These are phyloP conservation scores for Tetranychus truncatus DNA, from an alignment of 2,888 invertebrate genomes.

Conservation along the genomic window DNA sequence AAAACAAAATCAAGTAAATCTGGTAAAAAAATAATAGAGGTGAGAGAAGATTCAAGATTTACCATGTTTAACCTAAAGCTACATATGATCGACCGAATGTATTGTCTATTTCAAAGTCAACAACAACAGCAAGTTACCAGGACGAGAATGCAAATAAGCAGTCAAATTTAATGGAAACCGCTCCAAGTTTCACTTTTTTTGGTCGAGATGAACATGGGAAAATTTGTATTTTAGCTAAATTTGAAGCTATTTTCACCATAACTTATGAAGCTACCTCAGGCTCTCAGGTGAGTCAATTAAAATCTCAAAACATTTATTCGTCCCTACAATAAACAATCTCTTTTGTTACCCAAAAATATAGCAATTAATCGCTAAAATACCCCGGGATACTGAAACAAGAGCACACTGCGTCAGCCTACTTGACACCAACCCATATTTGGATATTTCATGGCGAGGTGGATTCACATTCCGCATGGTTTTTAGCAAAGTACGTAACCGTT, in stretches of 20 bases:
- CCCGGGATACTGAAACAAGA: constrained; percentile 21
- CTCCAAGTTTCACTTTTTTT: constrained; percentile 26
- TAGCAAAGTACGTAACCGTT: constrained; percentile 37
- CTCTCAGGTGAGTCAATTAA: constrained; percentile 22
- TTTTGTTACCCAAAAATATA: not conserved
- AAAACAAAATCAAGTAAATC: not conserved
- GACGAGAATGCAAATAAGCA: constrained; percentile 12
- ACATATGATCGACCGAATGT: too few relatives aligned
- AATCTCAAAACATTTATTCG: not conserved
- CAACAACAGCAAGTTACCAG: not conserved
- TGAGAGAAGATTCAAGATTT: too few relatives aligned
- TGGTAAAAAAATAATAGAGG: not conserved
- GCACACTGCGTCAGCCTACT: constrained; percentile 24
- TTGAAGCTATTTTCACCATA: constrained; percentile 26
- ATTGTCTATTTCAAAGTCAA: not conserved
- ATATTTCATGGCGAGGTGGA: constrained; percentile 27
- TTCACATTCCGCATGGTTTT: constrained; percentile 56
- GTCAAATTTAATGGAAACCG: constrained; percentile 15
- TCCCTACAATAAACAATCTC: not conserved
- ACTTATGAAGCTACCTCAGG: constrained; percentile 25
- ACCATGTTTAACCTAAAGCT: too few relatives aligned
- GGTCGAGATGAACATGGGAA: constrained; percentile 27
- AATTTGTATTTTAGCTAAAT: constrained; percentile 27
- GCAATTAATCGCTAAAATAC: constrained; percentile 20
- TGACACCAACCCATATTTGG: constrained; percentile 24